Evolutionary conservation across 2,797 vertebrate genomes (phyloP), one percentile per base, ranked within the genome.

Genomic region (Sparus aurata): DNA sequence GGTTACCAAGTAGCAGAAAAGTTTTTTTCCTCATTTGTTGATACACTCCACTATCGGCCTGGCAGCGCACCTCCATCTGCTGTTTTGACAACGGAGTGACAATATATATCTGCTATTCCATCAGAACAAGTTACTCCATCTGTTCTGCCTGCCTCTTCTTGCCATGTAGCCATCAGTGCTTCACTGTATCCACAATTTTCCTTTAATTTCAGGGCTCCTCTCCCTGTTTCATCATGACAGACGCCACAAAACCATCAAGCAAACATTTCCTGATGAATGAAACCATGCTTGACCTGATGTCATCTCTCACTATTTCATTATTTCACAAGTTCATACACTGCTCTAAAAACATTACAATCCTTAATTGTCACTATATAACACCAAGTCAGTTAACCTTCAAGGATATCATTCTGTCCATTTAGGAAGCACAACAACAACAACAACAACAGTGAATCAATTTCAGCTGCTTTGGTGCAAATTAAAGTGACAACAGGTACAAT

Each of bases 31-130:
- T 77, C 25, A 2, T 43, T 73, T 27, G 72, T 41, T 68, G 71
- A 75, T 65, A 34, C 22, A 46, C 65, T 82, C 23, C 23, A 10
- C 59, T 45, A 16, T 86, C 49, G 49, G 57, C 79, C 80, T 79
- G 46, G 84, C 91, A 87, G 85, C 82, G 79, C 77, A 83, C 77
- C 61, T 91, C 93, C 94, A 94, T 95, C 93, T 95, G 94, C 91
- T 91, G 87, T 80, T 91, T 89, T 89, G 90, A 92, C 86, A 88
- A 91, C 55, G 38, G 64, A 84, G 83, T 79, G 87, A 85, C 83
- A 87, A 77, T 64, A 85, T 61, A 63, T 80, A 82, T 88, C 84
- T 87, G 76, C 79, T 30, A 54, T 88, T 93, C 87, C 85, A 89
- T 86, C 86, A 84, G 62, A 86, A 83, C 55, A 15, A 68, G 68